phyloP scores from a whole-genome alignment of 2,113 vertebrate species.

The Eira barbara region DNA sequence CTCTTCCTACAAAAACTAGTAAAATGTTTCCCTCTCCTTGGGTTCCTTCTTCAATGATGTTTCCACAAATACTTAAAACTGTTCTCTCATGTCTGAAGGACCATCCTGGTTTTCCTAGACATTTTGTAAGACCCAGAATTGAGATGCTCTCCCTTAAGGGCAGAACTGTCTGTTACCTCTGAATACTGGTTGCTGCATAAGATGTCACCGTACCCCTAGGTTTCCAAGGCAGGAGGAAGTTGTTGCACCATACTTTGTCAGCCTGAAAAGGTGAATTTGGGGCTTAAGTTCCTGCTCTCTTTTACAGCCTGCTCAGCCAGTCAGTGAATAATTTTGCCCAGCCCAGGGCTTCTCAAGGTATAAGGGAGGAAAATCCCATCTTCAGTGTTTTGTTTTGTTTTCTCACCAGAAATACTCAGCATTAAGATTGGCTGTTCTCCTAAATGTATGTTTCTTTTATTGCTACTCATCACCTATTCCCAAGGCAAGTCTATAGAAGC shows the following conservation, averaged over 20 bases:
- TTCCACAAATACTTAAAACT: neutral
- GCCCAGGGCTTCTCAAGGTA: accelerated
- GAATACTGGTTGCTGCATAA: neutral
- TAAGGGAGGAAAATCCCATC: neutral
- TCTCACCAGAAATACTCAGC: neutral
- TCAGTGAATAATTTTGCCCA: neutral
- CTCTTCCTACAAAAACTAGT: neutral
- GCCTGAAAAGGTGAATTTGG: neutral
- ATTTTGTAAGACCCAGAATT: neutral
- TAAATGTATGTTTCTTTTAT: neutral
- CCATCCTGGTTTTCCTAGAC: neutral
- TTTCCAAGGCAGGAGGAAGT: neutral
- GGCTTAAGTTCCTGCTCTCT: neutral
- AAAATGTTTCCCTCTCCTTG: neutral
- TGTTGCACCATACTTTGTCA: neutral
- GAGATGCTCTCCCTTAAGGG: neutral
- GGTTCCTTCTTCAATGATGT: neutral
- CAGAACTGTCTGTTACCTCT: neutral
- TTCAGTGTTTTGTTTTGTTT: neutral
- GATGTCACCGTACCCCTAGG: neutral
- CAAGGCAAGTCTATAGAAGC: neutral
- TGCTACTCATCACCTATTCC: neutral
- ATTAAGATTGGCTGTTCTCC: neutral
- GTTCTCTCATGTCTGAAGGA: neutral
- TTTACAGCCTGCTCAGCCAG: neutral